Conservation (phyloP, 1,140 invertebrate genomes). For the Cherax destructor region DNA sequence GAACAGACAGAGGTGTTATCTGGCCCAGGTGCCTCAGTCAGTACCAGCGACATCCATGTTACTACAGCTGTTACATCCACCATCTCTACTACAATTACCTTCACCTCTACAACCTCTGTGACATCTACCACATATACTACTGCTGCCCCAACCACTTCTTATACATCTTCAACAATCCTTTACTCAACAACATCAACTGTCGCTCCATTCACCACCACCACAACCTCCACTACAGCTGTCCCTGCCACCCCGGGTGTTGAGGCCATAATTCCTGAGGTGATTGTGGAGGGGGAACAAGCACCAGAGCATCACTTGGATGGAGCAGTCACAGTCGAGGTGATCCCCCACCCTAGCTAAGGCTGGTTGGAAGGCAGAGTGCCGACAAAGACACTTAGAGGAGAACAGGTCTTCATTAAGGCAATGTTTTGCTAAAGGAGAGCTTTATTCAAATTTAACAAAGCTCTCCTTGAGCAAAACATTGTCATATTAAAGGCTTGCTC, state of each 20-base stretch:
- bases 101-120: background rate
- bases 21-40: background rate
- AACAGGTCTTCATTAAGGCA: background rate
- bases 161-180: conserved; percentile 1
- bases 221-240: background rate
- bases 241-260: background rate
- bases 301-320: background rate
- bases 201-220: background rate
- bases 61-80: conserved; percentile 3
- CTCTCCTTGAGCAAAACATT: no score
- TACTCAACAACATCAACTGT: background rate
- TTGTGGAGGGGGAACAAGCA: conserved; percentile 30
- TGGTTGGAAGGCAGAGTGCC: background rate
- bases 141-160: background rate
- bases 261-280: conserved; percentile 31
- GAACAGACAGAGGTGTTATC: conserved; percentile 22
- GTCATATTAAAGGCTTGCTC: no score
- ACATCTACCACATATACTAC: conserved; percentile 1
- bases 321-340: conserved; percentile 49
- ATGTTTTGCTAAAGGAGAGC: no score
- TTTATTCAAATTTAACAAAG: no score
- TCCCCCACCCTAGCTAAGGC: conserved; percentile 21
- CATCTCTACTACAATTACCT: background rate
- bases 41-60: conserved; percentile 11
- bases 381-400: background rate